Evolutionary conservation across 2,113 vertebrate species (phyloP).

Genomic region (Lophochroa leadbeateri): DNA sequence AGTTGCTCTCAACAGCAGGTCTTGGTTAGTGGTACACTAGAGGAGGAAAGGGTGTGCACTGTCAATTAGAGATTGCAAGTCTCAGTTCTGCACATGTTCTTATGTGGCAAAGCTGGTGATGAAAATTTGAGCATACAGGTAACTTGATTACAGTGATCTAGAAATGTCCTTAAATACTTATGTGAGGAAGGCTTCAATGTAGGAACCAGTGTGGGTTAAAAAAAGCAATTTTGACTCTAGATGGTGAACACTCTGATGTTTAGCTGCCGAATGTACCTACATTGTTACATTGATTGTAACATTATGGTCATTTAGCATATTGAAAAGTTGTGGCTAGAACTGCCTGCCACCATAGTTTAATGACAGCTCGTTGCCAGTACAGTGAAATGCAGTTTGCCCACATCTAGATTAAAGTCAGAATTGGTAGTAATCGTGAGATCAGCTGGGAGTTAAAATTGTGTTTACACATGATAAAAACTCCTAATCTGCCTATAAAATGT

Average conservation of each 20-base stretch:
- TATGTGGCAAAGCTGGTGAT: rapidly evolving
- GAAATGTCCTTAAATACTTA: not conserved
- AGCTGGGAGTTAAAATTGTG: not conserved
- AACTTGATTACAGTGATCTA: not conserved
- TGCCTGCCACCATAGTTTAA: not conserved
- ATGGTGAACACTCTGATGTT: not conserved
- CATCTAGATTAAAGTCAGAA: not conserved
- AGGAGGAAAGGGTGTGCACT: not conserved
- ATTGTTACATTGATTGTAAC: not conserved
- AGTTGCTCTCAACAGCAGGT: not conserved
- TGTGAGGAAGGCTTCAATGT: not conserved
- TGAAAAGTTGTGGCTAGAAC: not conserved
- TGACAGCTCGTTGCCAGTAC: not conserved
- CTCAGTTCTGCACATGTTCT: not conserved
- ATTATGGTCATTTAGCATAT: not conserved
- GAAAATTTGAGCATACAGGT: not conserved
- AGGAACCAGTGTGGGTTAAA: not conserved
- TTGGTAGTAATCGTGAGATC: not conserved
- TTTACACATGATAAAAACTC: not conserved
- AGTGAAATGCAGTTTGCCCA: not conserved
- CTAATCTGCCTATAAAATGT: not conserved
- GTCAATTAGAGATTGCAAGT: not conserved
- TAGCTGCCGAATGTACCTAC: not conserved
- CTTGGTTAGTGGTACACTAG: too few species aligned
- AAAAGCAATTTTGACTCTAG: not conserved